Evolutionary conservation across 2,797 vertebrate species (phyloP).

Genomic region (Oreortyx pictus): DNA sequence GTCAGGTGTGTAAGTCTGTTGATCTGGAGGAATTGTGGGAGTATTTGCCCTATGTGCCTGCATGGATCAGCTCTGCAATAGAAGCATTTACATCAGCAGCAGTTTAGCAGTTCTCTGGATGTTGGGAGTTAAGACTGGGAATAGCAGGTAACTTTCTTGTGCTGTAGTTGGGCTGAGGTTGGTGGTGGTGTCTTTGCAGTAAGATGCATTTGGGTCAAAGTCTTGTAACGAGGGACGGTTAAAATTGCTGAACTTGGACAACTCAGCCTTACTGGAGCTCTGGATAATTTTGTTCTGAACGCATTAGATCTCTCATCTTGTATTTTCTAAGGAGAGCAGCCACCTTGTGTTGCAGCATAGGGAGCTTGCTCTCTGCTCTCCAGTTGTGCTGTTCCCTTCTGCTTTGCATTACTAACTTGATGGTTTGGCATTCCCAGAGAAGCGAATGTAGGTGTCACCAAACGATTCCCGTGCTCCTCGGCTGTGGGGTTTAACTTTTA

Average conservation of each 20-base stretch:
- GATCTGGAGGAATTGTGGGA: neutral
- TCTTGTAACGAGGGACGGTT: neutral
- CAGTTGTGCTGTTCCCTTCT: neutral
- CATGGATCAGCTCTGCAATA: neutral
- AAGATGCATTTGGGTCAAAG: rapidly evolving
- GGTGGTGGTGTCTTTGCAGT: neutral
- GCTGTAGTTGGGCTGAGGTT: rapidly evolving
- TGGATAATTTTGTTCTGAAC: rapidly evolving
- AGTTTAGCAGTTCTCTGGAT: neutral
- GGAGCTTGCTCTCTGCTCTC: neutral
- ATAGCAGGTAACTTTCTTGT: rapidly evolving
- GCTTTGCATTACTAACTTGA: neutral
- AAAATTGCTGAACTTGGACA: too few relatives aligned
- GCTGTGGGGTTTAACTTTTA: neutral
- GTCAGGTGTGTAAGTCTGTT: neutral
- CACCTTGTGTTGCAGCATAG: rapidly evolving
- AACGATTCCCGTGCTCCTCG: neutral
- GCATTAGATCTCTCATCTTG: rapidly evolving
- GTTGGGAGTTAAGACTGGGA: neutral
- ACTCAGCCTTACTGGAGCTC: neutral
- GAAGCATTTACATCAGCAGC: rapidly evolving
- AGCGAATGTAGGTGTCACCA: rapidly evolving
- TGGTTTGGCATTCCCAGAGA: neutral
- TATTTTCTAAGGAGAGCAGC: rapidly evolving
- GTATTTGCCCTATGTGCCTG: neutral